These are phyloP conservation scores for Oreonectes daqikongensis DNA, from an alignment of 2,797 vertebrate species.

Conservation along the genomic window DNA sequence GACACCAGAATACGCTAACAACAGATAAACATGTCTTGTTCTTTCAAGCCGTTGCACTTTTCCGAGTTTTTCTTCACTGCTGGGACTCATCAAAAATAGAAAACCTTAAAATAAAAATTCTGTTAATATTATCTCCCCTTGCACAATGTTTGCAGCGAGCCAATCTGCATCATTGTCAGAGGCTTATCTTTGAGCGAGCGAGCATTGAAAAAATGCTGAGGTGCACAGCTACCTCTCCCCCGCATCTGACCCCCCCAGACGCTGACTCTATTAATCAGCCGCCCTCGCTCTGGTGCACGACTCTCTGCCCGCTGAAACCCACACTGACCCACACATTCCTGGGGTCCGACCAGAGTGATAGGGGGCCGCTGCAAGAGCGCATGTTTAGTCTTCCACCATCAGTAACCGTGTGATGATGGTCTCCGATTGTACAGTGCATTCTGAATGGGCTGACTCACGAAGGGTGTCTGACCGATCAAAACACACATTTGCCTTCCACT, in stretches of 20 bases:
- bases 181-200: constrained; percentile 71
- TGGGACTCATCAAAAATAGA: constrained; percentile 76
- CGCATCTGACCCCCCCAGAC: constrained; percentile 65
- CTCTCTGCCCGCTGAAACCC: constrained; percentile 53
- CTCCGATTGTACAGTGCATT: constrained; percentile 39
- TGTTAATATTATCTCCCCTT: constrained; percentile 73
- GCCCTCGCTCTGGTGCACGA: constrained; percentile 57
- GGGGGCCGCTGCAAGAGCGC: constrained; percentile 71
- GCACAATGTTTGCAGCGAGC: constrained; percentile 76
- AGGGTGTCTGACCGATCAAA: constrained; percentile 43
- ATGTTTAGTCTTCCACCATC: constrained; percentile 78
- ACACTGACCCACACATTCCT: constrained; percentile 69
- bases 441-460: constrained; percentile 67
- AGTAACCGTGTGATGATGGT: constrained; percentile 79
- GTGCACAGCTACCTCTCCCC: constrained; percentile 68
- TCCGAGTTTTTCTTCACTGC: constrained; percentile 45
- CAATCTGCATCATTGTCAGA: constrained; percentile 75
- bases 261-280: constrained; percentile 68
- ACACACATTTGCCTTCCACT: constrained; percentile 17
- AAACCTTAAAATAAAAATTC: constrained; percentile 76
- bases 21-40: constrained; percentile 8
- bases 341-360: constrained; percentile 76
- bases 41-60: constrained; percentile 8
- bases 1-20: constrained; percentile 5
- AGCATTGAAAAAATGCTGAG: constrained; percentile 82